Evolutionary conservation across 2,888 invertebrate species (phyloP).

Genomic region (Phortica magna): DNA sequence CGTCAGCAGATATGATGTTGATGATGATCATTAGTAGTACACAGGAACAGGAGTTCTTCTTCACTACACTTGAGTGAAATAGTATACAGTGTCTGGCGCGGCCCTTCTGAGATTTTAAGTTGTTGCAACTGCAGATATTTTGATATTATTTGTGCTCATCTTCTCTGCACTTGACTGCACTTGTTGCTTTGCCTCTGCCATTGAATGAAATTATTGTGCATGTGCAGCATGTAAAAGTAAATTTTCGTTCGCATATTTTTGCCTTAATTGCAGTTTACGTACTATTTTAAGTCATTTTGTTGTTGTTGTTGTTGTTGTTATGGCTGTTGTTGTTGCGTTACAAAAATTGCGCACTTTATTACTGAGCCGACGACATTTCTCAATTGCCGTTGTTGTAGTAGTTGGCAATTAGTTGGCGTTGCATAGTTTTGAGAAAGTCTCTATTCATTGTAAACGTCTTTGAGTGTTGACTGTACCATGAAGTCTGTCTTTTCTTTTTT

Average conservation of each 20-base stretch:
- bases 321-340: neutral
- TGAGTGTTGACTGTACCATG: neutral
- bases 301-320: no score
- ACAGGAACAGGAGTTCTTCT: neutral
- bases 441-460: neutral
- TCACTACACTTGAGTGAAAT: neutral
- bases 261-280: neutral
- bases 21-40: neutral
- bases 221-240: neutral
- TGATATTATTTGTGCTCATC: neutral
- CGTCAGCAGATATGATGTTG: no score
- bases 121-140: neutral
- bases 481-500: neutral
- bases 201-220: neutral
- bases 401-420: slow-evolving; percentile 5
- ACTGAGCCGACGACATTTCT: neutral
- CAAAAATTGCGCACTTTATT: neutral
- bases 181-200: neutral
- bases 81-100: neutral
- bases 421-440: neutral
- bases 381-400: neutral
- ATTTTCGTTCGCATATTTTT: neutral
- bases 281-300: neutral
- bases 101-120: neutral
- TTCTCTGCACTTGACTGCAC: neutral